These are phyloP conservation scores for Drosophila macrospina DNA, from an alignment of 2,888 invertebrate species.

Conservation along the genomic window DNA sequence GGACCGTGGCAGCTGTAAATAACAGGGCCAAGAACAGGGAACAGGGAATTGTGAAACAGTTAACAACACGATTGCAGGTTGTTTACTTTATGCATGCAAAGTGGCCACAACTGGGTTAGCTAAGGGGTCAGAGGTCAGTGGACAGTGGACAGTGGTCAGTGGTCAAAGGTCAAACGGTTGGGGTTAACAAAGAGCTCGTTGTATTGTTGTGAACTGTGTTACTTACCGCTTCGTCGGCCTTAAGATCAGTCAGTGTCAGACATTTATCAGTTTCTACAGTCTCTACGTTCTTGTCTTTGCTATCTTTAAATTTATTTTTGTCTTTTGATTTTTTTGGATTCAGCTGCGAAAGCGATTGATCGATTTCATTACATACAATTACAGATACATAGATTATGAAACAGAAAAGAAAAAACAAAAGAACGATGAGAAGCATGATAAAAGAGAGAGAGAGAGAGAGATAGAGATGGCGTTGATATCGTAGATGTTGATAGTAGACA, in stretches of 20 bases:
- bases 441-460: slow-evolving; percentile 15
- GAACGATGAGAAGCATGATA: slow-evolving; percentile 16
- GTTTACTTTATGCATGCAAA: slow-evolving; percentile 38
- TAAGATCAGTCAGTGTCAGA: slow-evolving; percentile 83
- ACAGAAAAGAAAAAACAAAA: slow-evolving; percentile 7
- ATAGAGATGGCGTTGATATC: not conserved
- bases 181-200: not conserved
- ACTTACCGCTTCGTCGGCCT: slow-evolving; percentile 84
- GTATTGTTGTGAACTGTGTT: slow-evolving; percentile 41
- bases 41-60: not conserved
- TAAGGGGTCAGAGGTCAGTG: not conserved
- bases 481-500: slow-evolving; percentile 9
- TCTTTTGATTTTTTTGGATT: slow-evolving; percentile 78
- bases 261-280: slow-evolving; percentile 81
- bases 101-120: slow-evolving; percentile 15
- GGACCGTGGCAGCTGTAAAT: slow-evolving; percentile 1
- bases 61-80: slow-evolving; percentile 18
- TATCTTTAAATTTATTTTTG: slow-evolving; percentile 77
- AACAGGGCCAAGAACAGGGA: slow-evolving; percentile 2
- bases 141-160: not conserved
- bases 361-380: slow-evolving; percentile 62
- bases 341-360: slow-evolving; percentile 73
- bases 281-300: slow-evolving; percentile 75
- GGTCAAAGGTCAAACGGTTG: too few species aligned
- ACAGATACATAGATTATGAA: slow-evolving; percentile 41